phyloP scores from a whole-genome alignment of 2,113 vertebrate species.

The Tinamus guttatus region DNA sequence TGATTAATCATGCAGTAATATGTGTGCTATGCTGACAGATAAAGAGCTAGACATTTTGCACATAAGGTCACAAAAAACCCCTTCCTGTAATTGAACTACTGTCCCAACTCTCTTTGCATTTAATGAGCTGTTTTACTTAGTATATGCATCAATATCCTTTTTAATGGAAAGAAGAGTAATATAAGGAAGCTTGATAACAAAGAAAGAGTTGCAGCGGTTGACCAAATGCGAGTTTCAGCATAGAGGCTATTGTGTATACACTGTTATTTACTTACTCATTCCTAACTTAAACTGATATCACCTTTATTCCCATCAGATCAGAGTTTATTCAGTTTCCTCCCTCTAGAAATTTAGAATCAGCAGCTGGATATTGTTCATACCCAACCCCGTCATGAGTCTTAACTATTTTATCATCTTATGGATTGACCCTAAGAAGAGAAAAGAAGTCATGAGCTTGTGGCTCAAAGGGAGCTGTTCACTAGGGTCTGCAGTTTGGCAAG shows the following conservation, averaged over 20 bases:
- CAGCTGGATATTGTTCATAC: not conserved
- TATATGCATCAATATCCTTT: not conserved
- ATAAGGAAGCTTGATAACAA: not conserved
- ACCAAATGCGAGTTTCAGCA: not conserved
- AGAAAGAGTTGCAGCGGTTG: not conserved
- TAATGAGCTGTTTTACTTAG: conserved; percentile 8
- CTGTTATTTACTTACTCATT: not conserved
- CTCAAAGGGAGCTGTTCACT: conserved; percentile 40
- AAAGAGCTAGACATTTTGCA: not conserved
- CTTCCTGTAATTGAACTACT: not conserved
- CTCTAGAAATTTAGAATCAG: not conserved
- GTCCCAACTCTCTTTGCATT: not conserved
- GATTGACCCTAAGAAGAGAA: not conserved
- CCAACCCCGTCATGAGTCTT: not conserved
- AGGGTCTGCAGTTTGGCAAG: conserved; percentile 47
- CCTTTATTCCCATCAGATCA: not conserved
- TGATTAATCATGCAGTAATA: conserved; percentile 2
- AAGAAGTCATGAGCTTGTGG: not conserved
- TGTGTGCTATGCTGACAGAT: not conserved
- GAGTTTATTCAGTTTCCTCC: not conserved
- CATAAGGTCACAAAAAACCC: not conserved
- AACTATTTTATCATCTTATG: conserved; percentile 11
- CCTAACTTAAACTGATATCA: not conserved
- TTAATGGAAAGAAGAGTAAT: not conserved
- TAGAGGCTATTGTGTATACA: not conserved